Base-by-base conservation (phyloP, 2,888 invertebrate genomes). In the Agrotis clavis region DNA sequence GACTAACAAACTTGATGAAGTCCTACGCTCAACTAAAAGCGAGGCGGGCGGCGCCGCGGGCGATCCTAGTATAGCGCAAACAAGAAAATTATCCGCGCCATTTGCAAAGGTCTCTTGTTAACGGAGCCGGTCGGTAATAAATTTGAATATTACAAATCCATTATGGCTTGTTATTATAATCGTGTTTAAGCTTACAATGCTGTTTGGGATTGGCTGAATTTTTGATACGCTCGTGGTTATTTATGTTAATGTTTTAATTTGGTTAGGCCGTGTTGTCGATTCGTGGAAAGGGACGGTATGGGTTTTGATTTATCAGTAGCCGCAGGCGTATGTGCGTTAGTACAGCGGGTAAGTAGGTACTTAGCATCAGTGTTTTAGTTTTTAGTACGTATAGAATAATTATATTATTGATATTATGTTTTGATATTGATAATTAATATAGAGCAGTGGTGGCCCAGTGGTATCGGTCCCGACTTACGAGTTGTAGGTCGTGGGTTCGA, bases 111-210 rank as follows among this genome's bases (percentile, higher is more conserved):
- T 60, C 51, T 62, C 64, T 77, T 72, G 77, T 81, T 81, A 69
- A 66, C 74, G 61, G 67, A 45, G 59, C 77, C 67, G 41, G 57
- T 41, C 67, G 77, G 72, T 77, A 61, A 65, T 84, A 70, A 81
- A 84, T 83, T 83, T 77, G 70, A 84, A 84, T 84, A 81, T 84
- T 77, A 84, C 84, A 77, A 77, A 77, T 75, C 77, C 72, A 77
- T 77, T 83, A 74, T 57, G 67, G 72, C 47, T 72, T 68, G 77
- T 68, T 82, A 82, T 74, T 75, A 68, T 77, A 81, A 83, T 77
- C 66, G 35, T 62, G 65, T 73, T 78, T 71, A 71, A 71, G 69
- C 63, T 82, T 53, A 69, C 47, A 68, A 66, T 63, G 57, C 50
- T 83, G 66, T 45, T 53, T 61, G 7, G 57, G 67, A 71, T 64